Base-by-base conservation (phyloP, 2,113 vertebrate species). In the Oryzias javanicus region DNA sequence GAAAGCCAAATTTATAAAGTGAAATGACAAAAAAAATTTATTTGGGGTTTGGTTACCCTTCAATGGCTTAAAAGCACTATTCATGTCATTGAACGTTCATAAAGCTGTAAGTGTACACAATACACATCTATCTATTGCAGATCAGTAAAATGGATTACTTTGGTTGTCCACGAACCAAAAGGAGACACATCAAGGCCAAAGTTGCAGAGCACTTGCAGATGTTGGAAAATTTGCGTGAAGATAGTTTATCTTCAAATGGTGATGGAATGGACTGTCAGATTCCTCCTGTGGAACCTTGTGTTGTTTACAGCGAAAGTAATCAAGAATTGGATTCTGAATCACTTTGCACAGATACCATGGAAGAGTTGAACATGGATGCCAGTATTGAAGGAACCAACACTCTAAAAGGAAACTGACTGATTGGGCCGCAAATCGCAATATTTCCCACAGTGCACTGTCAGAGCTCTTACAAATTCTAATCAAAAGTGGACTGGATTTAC, bases 381-480 rank as follows among this genome's bases (percentile, higher is more conserved):
- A 17, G 22, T 16, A 27, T 16, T 51, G n/a, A 51, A 17, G 15
- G 19, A 51, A 29, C 15, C 7, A 17, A 27, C 4, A 25, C 16
- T 17, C 14, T 51, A 51, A 51, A 51, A 27, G 22, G 6, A 27
- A 51, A 27, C 17, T 51, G 8, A 24, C 49, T 51, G 14, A 25
- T 29, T 51, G 49, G 49, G 22, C 24, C 4, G 4, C 49, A 29
- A 51, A 29, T 29, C 24, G 8, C 22, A 51, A 51, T n/a, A 51
- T 51, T 27, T 51, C 49, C 29, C 49, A 51, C 16, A 51, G 49
- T 51, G 49, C 49, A 51, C 27, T 51, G 15, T 17, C 49, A 51
- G 49, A 29, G 6, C 49, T 51, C 16, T 27, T 27, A 14, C 24
- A 27, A 7, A 51, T 51, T 51, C 27, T 51, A 51, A 25, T 16